Percentiles rank a stretch among this genome's conserved stretches.
Evolutionary conservation across 1,140 invertebrate genomes (phyloP).

Genomic region (Centruroides sculpturatus): DNA sequence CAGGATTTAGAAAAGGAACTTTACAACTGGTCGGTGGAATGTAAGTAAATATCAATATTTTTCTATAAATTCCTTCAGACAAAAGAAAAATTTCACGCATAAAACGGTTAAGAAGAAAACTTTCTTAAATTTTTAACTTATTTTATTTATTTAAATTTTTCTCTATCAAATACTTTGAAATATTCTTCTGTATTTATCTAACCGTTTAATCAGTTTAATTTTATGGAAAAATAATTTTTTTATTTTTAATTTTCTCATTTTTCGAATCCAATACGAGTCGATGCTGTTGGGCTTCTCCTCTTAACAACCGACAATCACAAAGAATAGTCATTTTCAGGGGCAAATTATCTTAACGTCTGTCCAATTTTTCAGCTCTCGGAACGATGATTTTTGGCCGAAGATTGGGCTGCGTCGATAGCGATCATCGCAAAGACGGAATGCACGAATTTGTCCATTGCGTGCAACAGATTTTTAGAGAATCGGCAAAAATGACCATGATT

Average conservation of each 20-base stretch:
- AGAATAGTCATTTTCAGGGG: background rate
- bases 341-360: too few species aligned
- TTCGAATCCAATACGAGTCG: background rate
- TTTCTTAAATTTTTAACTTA: too few species aligned
- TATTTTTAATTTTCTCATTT: background rate
- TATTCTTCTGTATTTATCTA: too few species aligned
- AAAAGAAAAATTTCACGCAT: too few species aligned
- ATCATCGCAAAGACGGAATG: conserved; percentile 27
- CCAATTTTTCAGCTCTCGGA: conserved; percentile 41
- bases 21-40: conserved; percentile 58
- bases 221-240: too few species aligned
- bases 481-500: conserved; percentile 47
- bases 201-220: too few species aligned
- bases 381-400: conserved; percentile 47
- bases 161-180: too few species aligned
- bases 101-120: too few species aligned
- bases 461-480: conserved; percentile 55
- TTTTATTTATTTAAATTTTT: too few species aligned
- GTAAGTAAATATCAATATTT: conserved; percentile 29
- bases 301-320: background rate
- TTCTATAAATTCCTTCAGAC: too few species aligned
- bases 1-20: conserved; percentile 46
- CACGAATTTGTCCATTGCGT: conserved; percentile 44
- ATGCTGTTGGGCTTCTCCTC: background rate
- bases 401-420: conserved; percentile 21